These are phyloP conservation scores for Sarcophaga variegata DNA, from an alignment of 2,888 invertebrate genomes.

Conservation along the genomic window DNA sequence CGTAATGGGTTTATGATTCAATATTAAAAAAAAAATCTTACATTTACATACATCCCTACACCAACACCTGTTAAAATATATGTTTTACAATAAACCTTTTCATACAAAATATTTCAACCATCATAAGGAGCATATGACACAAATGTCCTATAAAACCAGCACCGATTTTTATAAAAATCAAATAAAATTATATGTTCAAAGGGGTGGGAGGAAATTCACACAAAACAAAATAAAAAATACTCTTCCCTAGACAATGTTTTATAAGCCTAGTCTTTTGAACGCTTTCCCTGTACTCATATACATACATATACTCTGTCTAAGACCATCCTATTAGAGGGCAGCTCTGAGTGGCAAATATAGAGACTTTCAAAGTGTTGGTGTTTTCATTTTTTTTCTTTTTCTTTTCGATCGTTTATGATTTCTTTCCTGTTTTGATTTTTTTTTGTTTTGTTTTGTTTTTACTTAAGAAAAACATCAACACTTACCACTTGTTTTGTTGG, in stretches of 20 bases:
- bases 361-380: constrained; percentile 62
- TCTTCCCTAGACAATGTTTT: no score
- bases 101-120: no score
- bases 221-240: no score
- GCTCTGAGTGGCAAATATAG: constrained; percentile 46
- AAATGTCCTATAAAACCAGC: background rate
- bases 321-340: constrained; percentile 46
- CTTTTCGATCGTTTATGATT: constrained; percentile 26
- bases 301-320: background rate
- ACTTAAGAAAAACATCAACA: constrained; percentile 66
- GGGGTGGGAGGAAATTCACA: background rate
- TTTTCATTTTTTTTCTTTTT: constrained; percentile 32
- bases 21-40: background rate
- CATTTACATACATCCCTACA: constrained; percentile 21
- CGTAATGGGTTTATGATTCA: background rate
- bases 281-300: no score
- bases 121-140: background rate
- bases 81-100: constrained; percentile 24
- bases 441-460: no score
- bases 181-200: background rate
- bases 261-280: no score
- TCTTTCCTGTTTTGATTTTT: constrained; percentile 12
- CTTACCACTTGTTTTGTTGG: constrained; percentile 73
- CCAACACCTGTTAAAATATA: constrained; percentile 47
- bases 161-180: background rate